Conservation (phyloP, 1,140 invertebrate genomes). For the Nasonia longicornis region DNA sequence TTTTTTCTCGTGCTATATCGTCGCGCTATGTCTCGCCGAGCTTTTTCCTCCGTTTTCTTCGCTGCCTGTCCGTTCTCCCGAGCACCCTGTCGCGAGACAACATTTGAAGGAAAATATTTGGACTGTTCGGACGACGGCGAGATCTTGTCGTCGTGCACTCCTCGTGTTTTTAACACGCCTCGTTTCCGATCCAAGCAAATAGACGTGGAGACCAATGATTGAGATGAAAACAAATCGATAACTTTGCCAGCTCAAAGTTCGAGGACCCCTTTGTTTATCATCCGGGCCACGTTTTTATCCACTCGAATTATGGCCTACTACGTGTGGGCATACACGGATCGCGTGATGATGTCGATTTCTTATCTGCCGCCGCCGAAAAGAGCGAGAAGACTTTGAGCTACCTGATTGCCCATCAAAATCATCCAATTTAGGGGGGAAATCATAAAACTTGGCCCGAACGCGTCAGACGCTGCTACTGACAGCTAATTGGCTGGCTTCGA, state of each 20-base stretch:
- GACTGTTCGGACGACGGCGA: slow-evolving; percentile 31
- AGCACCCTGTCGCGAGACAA: slow-evolving; percentile 27
- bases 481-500: not conserved
- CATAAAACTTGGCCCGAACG: not conserved
- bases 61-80: not conserved
- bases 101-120: slow-evolving; percentile 51
- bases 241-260: not conserved
- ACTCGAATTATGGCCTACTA: slow-evolving; percentile 29
- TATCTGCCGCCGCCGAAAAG: not conserved
- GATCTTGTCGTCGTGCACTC: not conserved
- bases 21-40: slow-evolving; percentile 7
- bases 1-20: not conserved
- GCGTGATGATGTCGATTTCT: slow-evolving; percentile 29
- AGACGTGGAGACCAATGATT: not conserved
- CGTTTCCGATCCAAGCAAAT: not conserved
- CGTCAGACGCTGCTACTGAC: not conserved
- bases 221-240: not conserved
- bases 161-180: not conserved
- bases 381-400: not conserved
- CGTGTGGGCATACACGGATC: not conserved
- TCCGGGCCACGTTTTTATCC: slow-evolving; percentile 8
- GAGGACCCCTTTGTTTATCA: not conserved
- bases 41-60: slow-evolving; percentile 27
- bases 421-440: not conserved
- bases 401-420: not conserved